phyloP scores from a whole-genome alignment of 2,888 invertebrate genomes.

The Seladonia tumulorum region DNA sequence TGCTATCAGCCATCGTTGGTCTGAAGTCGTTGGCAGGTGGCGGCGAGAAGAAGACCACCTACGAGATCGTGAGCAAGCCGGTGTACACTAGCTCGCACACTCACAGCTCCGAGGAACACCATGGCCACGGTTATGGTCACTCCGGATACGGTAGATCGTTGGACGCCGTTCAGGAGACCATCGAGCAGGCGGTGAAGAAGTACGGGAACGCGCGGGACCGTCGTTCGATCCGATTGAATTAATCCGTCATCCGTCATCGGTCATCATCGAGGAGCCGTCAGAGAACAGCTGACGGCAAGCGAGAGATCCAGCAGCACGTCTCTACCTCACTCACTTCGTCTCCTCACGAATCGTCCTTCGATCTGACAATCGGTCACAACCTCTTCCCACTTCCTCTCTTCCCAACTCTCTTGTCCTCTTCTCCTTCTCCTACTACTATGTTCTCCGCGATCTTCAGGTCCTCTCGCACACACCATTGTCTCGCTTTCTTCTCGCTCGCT shows the following conservation, averaged over 20 bases:
- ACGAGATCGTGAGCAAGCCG: slow-evolving; percentile 94
- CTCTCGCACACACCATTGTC: slow-evolving; percentile 28
- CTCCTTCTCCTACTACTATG: not conserved
- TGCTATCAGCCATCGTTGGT: slow-evolving; percentile 91
- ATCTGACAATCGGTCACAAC: slow-evolving; percentile 14
- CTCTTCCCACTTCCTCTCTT: slow-evolving; percentile 9
- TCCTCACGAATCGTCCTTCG: slow-evolving; percentile 20
- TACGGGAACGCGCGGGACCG: slow-evolving; percentile 82
- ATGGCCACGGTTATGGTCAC: slow-evolving; percentile 86
- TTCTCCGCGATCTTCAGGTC: not conserved
- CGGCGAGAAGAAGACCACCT: slow-evolving; percentile 89
- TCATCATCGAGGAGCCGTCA: slow-evolving; percentile 35
- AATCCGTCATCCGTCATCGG: slow-evolving; percentile 35
- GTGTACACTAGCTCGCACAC: slow-evolving; percentile 90
- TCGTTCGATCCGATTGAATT: slow-evolving; percentile 73
- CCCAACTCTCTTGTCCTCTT: not conserved
- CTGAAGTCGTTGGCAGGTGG: slow-evolving; percentile 89
- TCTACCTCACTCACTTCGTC: slow-evolving; percentile 67
- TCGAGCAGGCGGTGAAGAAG: slow-evolving; percentile 81
- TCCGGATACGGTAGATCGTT: slow-evolving; percentile 86
- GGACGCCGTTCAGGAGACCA: slow-evolving; percentile 81
- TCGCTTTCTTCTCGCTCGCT: slow-evolving; percentile 39
- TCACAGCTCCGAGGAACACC: slow-evolving; percentile 89
- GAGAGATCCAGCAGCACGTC: slow-evolving; percentile 63
- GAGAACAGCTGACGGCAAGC: slow-evolving; percentile 40